Conservation (phyloP, 2,888 invertebrate genomes). For the Alitta virens region DNA sequence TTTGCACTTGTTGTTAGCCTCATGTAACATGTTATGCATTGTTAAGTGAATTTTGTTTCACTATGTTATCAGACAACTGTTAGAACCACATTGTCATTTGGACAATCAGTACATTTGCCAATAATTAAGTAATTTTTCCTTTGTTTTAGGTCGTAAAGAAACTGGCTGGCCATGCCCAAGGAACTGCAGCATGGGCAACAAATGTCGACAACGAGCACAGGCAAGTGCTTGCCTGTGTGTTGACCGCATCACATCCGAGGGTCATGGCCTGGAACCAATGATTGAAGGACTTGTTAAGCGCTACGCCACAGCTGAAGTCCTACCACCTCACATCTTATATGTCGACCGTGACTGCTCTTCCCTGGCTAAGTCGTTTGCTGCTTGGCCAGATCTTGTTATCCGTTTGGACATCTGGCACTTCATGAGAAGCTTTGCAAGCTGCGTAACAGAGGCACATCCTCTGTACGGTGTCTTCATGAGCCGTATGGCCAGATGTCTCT, state of each 20-base stretch:
- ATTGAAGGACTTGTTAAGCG: not conserved
- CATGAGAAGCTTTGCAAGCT: not conserved
- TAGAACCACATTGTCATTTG: too few relatives aligned
- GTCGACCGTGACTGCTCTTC: not conserved
- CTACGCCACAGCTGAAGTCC: not conserved
- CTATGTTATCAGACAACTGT: too few relatives aligned
- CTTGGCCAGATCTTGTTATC: not conserved
- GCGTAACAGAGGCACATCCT: not conserved
- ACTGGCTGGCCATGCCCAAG: not conserved
- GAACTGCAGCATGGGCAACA: not conserved
- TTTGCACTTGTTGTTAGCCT: too few relatives aligned
- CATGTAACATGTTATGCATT: too few relatives aligned
- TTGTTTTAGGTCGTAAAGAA: slow-evolving; percentile 1
- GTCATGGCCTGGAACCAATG: not conserved
- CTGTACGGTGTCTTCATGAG: not conserved
- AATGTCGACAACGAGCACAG: not conserved
- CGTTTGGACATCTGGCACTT: not conserved
- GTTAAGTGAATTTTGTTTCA: too few relatives aligned
- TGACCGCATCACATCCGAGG: not conserved
- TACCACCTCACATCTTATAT: not conserved
- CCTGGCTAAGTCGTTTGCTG: not conserved
- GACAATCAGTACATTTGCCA: too few relatives aligned
- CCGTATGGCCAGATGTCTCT: not conserved
- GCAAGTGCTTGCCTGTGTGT: not conserved
- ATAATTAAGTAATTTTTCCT: too few relatives aligned